Base-by-base conservation (phyloP, 2,888 invertebrate genomes). In the Hymenopus coronatus region DNA sequence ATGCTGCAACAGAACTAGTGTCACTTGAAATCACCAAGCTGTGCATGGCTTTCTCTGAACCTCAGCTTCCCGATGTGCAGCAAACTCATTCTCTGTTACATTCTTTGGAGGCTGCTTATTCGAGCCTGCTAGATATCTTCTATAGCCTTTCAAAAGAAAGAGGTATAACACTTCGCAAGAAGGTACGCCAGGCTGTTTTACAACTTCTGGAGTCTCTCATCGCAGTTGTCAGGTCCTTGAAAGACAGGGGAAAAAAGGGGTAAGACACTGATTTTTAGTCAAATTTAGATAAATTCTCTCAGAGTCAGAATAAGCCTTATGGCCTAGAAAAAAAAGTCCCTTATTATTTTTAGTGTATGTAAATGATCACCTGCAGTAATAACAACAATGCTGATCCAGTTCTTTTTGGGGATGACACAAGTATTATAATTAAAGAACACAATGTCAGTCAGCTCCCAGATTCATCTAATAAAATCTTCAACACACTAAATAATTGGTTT, bases 1-100 rank as follows among this genome's bases (percentile, higher is more conserved):
- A 87, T 83, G 30, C 84, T 30, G 70, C 86, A 84, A 27, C 85
- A 27, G 88, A 89, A 25, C 84, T 40, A 25, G 30, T 90, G 28
- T 89, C 90, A 33, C 85, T 87, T 85, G 90, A 90, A 89, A 87
- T 90, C 25, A 90, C 90, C 81, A 90, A 90, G 85, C 33, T 90
- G 27, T 89, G 90, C 40, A 82, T 90, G 46, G 28, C 85, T 28
- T 89, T 85, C 33, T 88, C 90, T 25, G 89, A 90, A 40, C 89
- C 86, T 54, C 89, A 89, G 6, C n/a, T 81, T 3, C 90, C 90
- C 1, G 25, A 46, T 40, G 82, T 84, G 14, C 54, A 88, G 46
- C 88, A 89, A 70, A 28, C 83, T 27, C 82, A 85, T n/a, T 88
- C 81, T 27, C 84, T 90, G 84, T 28, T 89, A n/a, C 33, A 82